Evolutionary conservation across 1,140 invertebrate genomes (phyloP), one percentile per base, ranked within the genome.

Genomic region (Dendroctonus valens): DNA sequence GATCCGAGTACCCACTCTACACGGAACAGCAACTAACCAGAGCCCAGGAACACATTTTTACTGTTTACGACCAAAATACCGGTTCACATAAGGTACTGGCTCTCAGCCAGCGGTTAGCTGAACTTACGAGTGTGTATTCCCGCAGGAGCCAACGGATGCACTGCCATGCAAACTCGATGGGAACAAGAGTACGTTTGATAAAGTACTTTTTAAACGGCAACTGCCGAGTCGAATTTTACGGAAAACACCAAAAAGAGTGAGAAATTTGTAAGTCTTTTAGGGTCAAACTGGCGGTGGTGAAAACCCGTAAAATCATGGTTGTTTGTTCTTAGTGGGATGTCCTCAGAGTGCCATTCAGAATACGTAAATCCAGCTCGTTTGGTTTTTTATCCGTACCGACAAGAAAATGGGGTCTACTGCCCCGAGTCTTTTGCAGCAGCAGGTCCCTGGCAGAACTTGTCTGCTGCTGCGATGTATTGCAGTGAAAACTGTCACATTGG

Each of bases 401-500:
- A 70, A 46, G 59, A 71, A 49, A 59, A 58, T 49, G 72, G 72
- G 4, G 63, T 72, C 7, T 67, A 64, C 41, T 73, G 61, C 37
- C 52, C 63, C 7, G 70, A 72, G 15, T 64, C 68, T 3, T 63
- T 76, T n/a, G 54, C 74, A 5, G 41, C 64, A 40, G 48, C 73
- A 5, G 70, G 72, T n/a, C 61, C 71, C 0, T 77, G 72, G 70
- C 76, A 78, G 62, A 72, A 70, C 65, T 65, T 78, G 26, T 61
- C 70, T 39, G 61, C 74, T n/a, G 77, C 76, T 7, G 72, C 65
- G 61, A 78, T 78, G 77, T 79, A 79, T 57, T 76, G 75, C 49
- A 77, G 74, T 7, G 78, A 79, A 66, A 70, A 72, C 39, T 76
- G 76, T 49, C 76, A 79, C 67, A 73, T 78, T 48, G 78, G 78